These are phyloP conservation scores for Cisticola juncidis DNA, from an alignment of 2,113 vertebrate species.

Conservation along the genomic window DNA sequence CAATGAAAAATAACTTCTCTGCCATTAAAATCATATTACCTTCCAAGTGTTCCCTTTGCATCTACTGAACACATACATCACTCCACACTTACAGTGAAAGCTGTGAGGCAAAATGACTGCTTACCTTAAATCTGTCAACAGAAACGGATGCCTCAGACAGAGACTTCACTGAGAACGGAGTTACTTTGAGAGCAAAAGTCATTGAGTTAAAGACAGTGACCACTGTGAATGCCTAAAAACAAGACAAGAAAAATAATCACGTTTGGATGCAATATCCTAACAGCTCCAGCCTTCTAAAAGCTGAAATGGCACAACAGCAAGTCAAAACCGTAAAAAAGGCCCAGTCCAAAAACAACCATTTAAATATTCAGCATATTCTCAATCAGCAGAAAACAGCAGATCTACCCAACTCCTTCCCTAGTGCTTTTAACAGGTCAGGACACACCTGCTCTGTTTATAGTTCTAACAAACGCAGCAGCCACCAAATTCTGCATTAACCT, in stretches of 20 bases:
- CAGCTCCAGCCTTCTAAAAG: neutral
- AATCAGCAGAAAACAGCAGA: neutral
- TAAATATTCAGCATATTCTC: neutral
- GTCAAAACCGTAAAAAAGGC: neutral
- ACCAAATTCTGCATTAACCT: neutral
- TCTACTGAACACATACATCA: neutral
- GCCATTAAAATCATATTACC: neutral
- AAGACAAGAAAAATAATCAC: neutral
- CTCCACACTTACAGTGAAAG: neutral
- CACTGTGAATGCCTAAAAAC: slow-evolving; percentile 88
- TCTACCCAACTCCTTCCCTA: neutral
- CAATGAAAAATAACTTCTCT: neutral
- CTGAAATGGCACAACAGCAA: neutral
- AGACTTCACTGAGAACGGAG: slow-evolving; percentile 92
- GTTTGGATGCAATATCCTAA: neutral
- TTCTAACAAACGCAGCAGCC: neutral
- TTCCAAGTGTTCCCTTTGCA: neutral
- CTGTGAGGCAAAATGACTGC: neutral
- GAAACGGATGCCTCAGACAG: slow-evolving; percentile 90
- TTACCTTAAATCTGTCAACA: slow-evolving; percentile 90
- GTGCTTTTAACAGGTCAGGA: neutral
- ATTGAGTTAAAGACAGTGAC: slow-evolving; percentile 95
- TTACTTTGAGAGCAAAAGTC: slow-evolving; percentile 96
- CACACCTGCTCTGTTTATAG: neutral
- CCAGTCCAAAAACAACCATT: neutral